phyloP scores from a whole-genome alignment of 2,888 invertebrate species.

The Euzophera pinguis region DNA sequence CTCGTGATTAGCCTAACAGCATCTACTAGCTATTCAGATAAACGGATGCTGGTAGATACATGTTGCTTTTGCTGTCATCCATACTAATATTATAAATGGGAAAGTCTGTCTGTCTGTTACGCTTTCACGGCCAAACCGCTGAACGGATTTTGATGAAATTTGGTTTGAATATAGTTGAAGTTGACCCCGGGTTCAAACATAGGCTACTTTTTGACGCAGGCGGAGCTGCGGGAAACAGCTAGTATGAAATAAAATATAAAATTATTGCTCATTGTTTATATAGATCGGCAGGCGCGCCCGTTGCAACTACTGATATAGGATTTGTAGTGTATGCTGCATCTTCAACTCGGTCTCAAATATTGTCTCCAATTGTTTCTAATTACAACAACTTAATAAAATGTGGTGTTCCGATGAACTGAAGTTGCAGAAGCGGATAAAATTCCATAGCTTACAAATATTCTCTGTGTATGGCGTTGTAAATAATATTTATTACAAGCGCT shows the following conservation, averaged over 20 bases:
- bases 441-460: not conserved
- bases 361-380: conserved; percentile 5
- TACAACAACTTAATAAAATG: not conserved
- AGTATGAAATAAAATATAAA: conserved; percentile 65
- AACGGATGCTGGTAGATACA: conserved; percentile 32
- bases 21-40: conserved; percentile 36
- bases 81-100: no score
- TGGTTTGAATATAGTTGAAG: no score
- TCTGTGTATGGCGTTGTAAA: not conserved
- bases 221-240: no score
- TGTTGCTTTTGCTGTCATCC: conserved; percentile 40
- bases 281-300: conserved; percentile 50
- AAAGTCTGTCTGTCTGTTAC: no score
- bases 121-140: no score
- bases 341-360: conserved; percentile 23
- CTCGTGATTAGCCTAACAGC: conserved; percentile 22
- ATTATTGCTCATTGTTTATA: conserved; percentile 75
- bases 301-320: conserved; percentile 58
- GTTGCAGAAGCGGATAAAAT: no score
- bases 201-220: no score
- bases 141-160: no score
- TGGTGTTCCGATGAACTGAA: no score
- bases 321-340: conserved; percentile 37
- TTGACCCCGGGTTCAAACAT: no score
- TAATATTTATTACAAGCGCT: not conserved